A percentile compares a stretch with the other conserved stretches of the same genome.
phyloP scores from a whole-genome alignment of 2,797 vertebrate genomes.

The Crax fasciolata region DNA sequence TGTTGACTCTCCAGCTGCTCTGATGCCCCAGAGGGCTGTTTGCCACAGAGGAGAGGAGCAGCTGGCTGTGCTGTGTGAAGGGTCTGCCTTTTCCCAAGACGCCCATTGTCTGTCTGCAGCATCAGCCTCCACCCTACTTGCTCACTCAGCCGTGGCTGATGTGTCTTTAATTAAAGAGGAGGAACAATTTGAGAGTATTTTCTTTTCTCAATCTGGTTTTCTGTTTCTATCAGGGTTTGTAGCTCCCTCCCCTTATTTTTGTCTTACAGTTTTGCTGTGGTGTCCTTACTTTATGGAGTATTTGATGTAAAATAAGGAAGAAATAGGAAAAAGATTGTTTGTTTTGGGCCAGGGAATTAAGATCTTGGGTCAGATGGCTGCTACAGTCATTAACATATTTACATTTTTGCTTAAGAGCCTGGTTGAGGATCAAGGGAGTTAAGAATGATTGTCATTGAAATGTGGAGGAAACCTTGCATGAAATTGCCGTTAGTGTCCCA shows the following conservation, averaged over 20 bases:
- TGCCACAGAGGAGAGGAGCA: conserved; percentile 52
- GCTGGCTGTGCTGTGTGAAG: neutral
- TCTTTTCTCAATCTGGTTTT: neutral
- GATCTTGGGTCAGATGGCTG: conserved; percentile 62
- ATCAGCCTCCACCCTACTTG: conserved; percentile 61
- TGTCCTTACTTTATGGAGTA: neutral
- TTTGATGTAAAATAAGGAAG: neutral
- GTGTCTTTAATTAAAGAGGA: conserved; percentile 77
- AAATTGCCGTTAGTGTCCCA: conserved; percentile 81
- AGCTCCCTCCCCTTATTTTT: neutral
- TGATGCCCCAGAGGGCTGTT: neutral
- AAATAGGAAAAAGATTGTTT: neutral
- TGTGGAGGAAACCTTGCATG: conserved; percentile 82
- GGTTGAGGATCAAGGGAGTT: conserved; percentile 70
- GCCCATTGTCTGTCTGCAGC: conserved; percentile 68
- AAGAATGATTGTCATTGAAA: conserved; percentile 80
- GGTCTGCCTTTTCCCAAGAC: conserved; percentile 55
- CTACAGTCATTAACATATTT: conserved; percentile 72
- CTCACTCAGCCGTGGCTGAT: conserved; percentile 69
- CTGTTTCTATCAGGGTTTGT: neutral
- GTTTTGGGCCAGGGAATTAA: conserved; percentile 45
- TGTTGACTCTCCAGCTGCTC: conserved; percentile 35
- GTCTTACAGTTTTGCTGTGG: neutral
- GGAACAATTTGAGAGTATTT: conserved; percentile 50
- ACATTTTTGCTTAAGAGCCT: conserved; percentile 77